A percentile compares a stretch with the other conserved stretches of the same genome.
Evolutionary conservation across 2,888 invertebrate species (phyloP).

Genomic region (Crossocerus cetratus): DNA sequence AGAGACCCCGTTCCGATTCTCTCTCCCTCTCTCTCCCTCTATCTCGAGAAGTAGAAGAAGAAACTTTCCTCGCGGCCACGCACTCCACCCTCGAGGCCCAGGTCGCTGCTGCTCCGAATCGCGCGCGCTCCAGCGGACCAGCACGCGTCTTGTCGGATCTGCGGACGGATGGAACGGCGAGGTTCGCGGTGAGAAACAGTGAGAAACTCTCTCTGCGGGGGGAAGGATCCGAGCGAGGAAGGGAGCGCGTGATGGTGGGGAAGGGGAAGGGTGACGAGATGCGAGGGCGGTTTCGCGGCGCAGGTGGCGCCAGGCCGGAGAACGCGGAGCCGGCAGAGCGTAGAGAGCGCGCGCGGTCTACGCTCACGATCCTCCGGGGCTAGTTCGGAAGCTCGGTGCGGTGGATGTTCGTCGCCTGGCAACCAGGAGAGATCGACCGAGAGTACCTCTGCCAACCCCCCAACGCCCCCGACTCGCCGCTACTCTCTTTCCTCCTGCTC

Average conservation of each 20-base stretch:
- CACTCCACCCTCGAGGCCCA: too few species aligned
- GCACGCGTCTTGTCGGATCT: too few species aligned
- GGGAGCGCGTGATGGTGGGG: slow-evolving; percentile 12
- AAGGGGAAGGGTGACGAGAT: slow-evolving; percentile 3
- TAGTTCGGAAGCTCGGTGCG: slow-evolving; percentile 58
- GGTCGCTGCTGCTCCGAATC: too few species aligned
- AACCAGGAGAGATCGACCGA: slow-evolving; percentile 76
- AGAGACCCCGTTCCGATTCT: not conserved
- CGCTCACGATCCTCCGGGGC: slow-evolving; percentile 50
- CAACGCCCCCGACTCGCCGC: slow-evolving; percentile 58
- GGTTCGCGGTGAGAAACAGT: slow-evolving; percentile 36
- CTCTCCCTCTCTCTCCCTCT: not conserved
- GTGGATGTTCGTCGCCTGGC: slow-evolving; percentile 72
- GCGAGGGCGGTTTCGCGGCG: slow-evolving; percentile 9
- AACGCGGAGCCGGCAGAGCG: slow-evolving; percentile 45
- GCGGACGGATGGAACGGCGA: slow-evolving; percentile 39
- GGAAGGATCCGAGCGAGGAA: slow-evolving; percentile 29
- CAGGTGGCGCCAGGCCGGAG: slow-evolving; percentile 61
- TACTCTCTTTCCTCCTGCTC: not conserved
- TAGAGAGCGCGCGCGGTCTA: slow-evolving; percentile 21
- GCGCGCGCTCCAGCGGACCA: too few species aligned
- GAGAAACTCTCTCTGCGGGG: slow-evolving; percentile 40
- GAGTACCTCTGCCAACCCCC: slow-evolving; percentile 64
- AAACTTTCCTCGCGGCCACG: too few species aligned
- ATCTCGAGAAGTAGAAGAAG: too few species aligned